Percentiles rank a stretch among this genome's conserved stretches.
phyloP scores from a whole-genome alignment of 2,113 vertebrate species.

The Peucedramus taeniatus region DNA sequence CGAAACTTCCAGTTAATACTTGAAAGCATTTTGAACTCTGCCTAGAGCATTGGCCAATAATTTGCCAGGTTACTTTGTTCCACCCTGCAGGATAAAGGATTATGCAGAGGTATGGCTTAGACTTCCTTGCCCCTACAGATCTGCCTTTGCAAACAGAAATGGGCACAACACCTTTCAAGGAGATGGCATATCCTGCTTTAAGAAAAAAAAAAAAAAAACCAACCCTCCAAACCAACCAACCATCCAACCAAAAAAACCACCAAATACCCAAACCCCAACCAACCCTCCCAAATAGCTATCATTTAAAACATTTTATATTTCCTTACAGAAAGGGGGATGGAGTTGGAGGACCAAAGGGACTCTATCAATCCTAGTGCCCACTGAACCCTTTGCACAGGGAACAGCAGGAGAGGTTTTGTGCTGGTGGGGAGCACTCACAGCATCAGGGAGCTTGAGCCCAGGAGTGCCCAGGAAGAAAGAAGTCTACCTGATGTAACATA shows the following conservation, averaged over 20 bases:
- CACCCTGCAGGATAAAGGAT: background rate
- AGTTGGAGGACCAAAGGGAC: background rate
- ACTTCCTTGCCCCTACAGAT: background rate
- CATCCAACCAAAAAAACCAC: background rate
- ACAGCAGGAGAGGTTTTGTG: background rate
- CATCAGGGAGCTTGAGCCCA: background rate
- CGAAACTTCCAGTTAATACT: slow-evolving; percentile 14
- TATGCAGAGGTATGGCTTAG: background rate
- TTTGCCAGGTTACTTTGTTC: slow-evolving; percentile 3
- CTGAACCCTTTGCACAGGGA: background rate
- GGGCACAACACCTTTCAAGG: background rate
- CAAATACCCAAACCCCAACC: background rate
- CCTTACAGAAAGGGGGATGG: background rate
- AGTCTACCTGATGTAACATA: background rate
- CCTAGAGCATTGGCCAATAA: background rate
- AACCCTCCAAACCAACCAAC: background rate
- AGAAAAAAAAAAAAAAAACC: background rate
- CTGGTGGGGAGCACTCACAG: background rate
- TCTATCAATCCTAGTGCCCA: rapidly evolving
- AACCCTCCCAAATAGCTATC: background rate
- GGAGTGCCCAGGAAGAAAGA: background rate
- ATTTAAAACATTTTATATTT: background rate
- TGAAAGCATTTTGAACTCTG: background rate
- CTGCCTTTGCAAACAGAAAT: background rate
- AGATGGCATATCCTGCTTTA: background rate